Conservation (phyloP, 2,113 vertebrate genomes). For the Catharus bicknelli region DNA sequence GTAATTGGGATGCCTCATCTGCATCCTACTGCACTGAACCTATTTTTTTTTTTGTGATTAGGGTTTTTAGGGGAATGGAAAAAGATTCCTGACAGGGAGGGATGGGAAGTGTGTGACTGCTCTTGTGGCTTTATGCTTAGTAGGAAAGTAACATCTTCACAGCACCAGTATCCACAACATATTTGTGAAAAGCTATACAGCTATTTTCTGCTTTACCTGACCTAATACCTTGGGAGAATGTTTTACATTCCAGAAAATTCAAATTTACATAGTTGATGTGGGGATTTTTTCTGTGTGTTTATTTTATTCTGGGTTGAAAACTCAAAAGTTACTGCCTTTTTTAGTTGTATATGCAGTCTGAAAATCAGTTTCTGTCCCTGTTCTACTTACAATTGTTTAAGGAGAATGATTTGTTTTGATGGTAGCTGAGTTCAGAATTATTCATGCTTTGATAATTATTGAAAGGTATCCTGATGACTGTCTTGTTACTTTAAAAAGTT, state of each 20-base stretch:
- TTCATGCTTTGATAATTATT: neutral
- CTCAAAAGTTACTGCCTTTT: neutral
- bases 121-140: neutral
- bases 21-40: neutral
- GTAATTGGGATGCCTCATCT: neutral
- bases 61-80: rapidly evolving
- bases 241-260: neutral
- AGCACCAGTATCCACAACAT: neutral
- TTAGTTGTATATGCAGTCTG: neutral
- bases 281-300: neutral
- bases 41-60: neutral
- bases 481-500: neutral
- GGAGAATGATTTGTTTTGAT: neutral
- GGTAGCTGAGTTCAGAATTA: neutral
- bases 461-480: neutral
- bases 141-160: neutral
- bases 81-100: rapidly evolving
- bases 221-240: neutral
- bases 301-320: neutral
- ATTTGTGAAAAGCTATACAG: neutral
- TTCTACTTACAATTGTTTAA: neutral
- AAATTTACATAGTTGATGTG: neutral
- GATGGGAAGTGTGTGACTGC: neutral
- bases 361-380: neutral
- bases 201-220: neutral